phyloP scores from a whole-genome alignment of 2,113 vertebrate genomes.

The Eira barbara region DNA sequence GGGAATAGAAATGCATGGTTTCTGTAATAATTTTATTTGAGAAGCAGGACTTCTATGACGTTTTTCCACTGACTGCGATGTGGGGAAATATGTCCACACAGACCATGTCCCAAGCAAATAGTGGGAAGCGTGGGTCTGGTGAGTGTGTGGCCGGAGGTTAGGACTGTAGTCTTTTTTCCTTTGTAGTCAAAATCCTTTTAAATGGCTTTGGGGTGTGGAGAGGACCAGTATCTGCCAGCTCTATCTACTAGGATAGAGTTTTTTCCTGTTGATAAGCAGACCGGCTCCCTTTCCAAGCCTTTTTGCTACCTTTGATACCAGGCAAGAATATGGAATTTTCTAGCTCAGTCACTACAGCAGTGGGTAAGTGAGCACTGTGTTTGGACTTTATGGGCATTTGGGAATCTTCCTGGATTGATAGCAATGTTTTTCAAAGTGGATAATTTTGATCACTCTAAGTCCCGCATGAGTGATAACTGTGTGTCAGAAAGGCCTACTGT shows the following conservation, averaged over 20 bases:
- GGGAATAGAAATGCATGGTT: too few relatives aligned
- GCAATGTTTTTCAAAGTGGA: not conserved
- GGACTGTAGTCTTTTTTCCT: too few relatives aligned
- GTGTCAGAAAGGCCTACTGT: not conserved
- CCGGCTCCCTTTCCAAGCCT: accelerated
- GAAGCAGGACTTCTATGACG: not conserved
- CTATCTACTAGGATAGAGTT: not conserved
- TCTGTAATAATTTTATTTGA: not conserved
- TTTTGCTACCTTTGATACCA: not conserved
- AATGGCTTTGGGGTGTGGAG: too few relatives aligned
- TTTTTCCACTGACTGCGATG: not conserved
- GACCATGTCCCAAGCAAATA: accelerated
- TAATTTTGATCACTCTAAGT: not conserved
- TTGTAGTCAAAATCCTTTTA: not conserved
- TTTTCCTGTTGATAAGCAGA: not conserved
- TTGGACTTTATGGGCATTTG: accelerated
- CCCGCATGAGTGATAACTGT: not conserved
- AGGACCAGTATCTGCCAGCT: too few relatives aligned
- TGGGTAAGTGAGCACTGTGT: not conserved
- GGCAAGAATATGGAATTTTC: not conserved
- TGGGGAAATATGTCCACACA: not conserved
- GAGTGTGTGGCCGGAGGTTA: not conserved
- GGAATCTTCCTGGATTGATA: not conserved
- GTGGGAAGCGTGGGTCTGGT: too few relatives aligned
- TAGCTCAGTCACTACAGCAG: accelerated